Percentiles rank a stretch among this genome's conserved stretches.
Conservation (phyloP, 2,888 invertebrate genomes). For the Serripes groenlandicus region DNA sequence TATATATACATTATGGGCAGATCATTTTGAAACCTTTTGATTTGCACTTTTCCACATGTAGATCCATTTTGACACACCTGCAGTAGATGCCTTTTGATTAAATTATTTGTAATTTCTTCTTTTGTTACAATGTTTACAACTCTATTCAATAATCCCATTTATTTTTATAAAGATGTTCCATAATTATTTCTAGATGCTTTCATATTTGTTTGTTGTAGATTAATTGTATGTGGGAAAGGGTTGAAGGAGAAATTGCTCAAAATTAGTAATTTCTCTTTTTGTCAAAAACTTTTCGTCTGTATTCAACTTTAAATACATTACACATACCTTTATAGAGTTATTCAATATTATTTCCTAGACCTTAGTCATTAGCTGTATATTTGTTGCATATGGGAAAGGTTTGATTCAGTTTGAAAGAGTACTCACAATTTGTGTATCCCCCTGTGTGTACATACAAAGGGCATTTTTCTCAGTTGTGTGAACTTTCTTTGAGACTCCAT, state of each 20-base stretch:
- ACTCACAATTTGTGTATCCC: constrained; percentile 92
- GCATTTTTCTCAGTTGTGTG: constrained; percentile 94
- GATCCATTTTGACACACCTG: no score
- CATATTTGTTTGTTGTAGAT: background rate
- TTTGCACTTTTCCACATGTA: no score
- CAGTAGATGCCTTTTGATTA: no score
- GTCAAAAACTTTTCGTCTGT: background rate
- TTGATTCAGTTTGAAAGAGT: background rate
- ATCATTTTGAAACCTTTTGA: no score
- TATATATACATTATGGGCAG: no score
- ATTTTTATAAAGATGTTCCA: background rate
- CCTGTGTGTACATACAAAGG: constrained; percentile 91
- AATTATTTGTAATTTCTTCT: no score
- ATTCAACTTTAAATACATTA: no score
- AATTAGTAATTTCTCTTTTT: background rate
- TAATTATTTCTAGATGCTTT: no score
- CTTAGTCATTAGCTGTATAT: no score
- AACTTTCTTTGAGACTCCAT: constrained; percentile 95
- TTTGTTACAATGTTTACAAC: background rate
- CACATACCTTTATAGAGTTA: no score
- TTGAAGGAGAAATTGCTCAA: background rate
- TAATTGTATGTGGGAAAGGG: background rate
- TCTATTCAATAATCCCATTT: background rate
- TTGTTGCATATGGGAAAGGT: background rate
- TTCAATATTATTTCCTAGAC: no score